Conservation (phyloP, 1,140 invertebrate species). For the Ceratosolen fusciceps region DNA sequence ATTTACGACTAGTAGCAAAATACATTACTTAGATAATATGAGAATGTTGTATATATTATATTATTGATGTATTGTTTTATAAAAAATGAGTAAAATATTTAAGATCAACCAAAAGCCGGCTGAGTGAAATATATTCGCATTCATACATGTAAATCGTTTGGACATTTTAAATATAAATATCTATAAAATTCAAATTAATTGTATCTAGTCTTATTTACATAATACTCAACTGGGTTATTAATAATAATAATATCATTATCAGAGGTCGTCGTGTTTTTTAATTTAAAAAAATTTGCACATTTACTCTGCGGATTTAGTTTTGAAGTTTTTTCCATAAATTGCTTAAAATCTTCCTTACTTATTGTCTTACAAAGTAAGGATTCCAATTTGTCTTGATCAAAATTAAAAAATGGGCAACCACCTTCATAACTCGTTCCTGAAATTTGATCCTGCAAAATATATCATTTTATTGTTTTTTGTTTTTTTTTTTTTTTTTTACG, state of each 20-base stretch:
- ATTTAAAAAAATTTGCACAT: slow-evolving; percentile 59
- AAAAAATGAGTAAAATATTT: slow-evolving; percentile 50
- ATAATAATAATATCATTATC: slow-evolving; percentile 55
- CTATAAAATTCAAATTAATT: too few relatives aligned
- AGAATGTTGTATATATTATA: too few relatives aligned
- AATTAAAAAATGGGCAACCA: slow-evolving; percentile 76
- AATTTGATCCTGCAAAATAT: slow-evolving; percentile 57
- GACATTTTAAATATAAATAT: too few relatives aligned
- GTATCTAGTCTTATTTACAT: slow-evolving; percentile 47
- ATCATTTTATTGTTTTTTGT: neutral
- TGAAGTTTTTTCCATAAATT: slow-evolving; percentile 51
- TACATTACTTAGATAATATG: too few relatives aligned
- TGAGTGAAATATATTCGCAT: too few relatives aligned
- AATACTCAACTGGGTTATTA: slow-evolving; percentile 64
- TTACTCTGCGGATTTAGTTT: slow-evolving; percentile 53
- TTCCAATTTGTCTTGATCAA: slow-evolving; percentile 69
- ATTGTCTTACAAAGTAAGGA: slow-evolving; percentile 65
- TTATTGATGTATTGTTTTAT: too few relatives aligned
- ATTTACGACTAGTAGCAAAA: too few relatives aligned
- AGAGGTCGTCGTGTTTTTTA: slow-evolving; percentile 48
- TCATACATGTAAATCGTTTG: too few relatives aligned
- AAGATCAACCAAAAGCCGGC: slow-evolving; percentile 48
- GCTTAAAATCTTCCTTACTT: slow-evolving; percentile 53
- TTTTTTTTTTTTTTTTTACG: too few relatives aligned
- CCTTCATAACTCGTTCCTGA: slow-evolving; percentile 72